Evolutionary conservation across 2,888 invertebrate species (phyloP).

Genomic region (Lasioglossum pauxillum): DNA sequence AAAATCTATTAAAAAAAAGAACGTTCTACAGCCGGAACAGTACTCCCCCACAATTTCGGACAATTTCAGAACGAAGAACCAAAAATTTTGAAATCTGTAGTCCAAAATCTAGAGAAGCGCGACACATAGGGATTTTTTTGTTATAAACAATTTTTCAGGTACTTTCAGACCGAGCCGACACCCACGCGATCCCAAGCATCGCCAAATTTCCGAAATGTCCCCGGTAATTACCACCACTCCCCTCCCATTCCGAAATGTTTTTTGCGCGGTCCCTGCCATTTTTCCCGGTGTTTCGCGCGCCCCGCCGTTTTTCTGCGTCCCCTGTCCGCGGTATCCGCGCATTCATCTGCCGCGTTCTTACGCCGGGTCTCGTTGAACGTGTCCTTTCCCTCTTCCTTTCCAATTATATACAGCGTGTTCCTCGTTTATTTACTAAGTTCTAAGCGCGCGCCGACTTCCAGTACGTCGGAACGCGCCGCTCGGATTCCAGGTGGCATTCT

Average conservation of each 20-base stretch:
- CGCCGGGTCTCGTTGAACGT: slow-evolving; percentile 21
- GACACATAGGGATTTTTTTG: too few species aligned
- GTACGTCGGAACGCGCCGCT: slow-evolving; percentile 56
- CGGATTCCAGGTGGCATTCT: slow-evolving; percentile 74
- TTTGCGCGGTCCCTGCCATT: slow-evolving; percentile 21
- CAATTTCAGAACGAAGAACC: too few species aligned
- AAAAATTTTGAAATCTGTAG: too few species aligned
- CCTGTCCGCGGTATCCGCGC: slow-evolving; percentile 5
- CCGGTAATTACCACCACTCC: slow-evolving; percentile 35
- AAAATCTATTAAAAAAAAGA: too few species aligned
- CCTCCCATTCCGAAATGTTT: slow-evolving; percentile 36
- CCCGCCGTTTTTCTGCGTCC: slow-evolving; percentile 32
- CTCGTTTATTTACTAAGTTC: slow-evolving; percentile 73
- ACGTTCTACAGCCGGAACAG: too few species aligned
- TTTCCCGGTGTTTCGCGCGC: slow-evolving; percentile 36
- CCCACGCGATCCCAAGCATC: neutral
- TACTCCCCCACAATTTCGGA: too few species aligned
- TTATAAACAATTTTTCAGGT: too few species aligned
- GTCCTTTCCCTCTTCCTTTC: slow-evolving; percentile 46
- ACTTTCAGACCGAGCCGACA: neutral
- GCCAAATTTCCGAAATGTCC: neutral
- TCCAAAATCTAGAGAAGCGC: too few species aligned
- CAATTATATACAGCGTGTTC: slow-evolving; percentile 57
- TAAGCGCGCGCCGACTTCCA: slow-evolving; percentile 70
- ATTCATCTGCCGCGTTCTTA: slow-evolving; percentile 45